Base-by-base conservation (phyloP, 1,140 invertebrate species). In the Drosophila paulistorum region DNA sequence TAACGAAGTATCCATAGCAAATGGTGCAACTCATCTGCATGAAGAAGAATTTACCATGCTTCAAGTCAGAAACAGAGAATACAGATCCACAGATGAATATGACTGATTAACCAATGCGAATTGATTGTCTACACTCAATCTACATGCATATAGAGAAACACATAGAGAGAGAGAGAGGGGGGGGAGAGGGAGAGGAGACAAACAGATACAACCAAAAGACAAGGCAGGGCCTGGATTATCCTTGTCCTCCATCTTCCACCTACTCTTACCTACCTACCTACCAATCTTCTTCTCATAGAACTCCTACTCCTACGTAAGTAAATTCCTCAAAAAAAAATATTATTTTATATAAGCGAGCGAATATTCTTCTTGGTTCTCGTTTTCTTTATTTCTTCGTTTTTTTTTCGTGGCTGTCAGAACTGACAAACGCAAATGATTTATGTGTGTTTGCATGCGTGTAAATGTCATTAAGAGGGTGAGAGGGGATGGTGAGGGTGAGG, bases 341-440 rank as follows among this genome's bases (percentile, higher is more conserved):
- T 77, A 71, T 71, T 71, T 10, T 61, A 74, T 61, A 62, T 68
- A 48, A 65, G 73, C 51, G 39, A 14, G 33, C 35, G 51, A 42
- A 65, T 65, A 30, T 30, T 37, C 48, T 65, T 54, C 30, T 35
- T 51, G 45, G 17, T 51, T 51, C 45, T 23, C 45, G 45, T 51
- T 51, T 51, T 20, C 10, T 39, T 39, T 11, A 11, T 39, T 39
- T 13, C 11, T 39, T 60, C 64, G 72, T 26, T 69, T 73, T 80
- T 67, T 68, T 80, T 81, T 79, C 77, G 82, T 64, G 71, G 68
- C 84, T 89, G 85, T 89, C 84, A 90, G 74, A 89, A 90, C 77
- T 89, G 84, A 89, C 84, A 90, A 89, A 89, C 80, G 85, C 84
- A 90, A 89, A 89, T 89, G 84, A 89, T 89, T 89, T 84, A 89